Conservation (phyloP, 2,797 vertebrate species). For the Podarcis siculus region DNA sequence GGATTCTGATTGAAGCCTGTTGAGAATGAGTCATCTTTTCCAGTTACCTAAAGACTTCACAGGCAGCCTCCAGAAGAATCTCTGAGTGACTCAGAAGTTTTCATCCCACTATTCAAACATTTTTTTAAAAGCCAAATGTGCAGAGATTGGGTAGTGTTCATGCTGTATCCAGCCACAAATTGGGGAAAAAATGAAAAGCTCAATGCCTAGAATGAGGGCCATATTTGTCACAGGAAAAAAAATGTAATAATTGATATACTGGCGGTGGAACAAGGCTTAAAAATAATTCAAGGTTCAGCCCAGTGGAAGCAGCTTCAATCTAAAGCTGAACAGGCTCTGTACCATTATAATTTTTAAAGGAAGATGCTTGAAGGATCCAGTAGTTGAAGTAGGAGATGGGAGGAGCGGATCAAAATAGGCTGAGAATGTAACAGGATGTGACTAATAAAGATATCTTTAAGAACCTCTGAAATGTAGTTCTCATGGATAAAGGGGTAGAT, state of each 20-base stretch:
- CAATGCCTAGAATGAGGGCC: not conserved
- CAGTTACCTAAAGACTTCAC: conserved; percentile 29
- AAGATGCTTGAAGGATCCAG: too few species aligned
- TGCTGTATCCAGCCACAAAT: conserved; percentile 15
- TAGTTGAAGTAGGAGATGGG: too few species aligned
- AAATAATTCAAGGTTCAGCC: not conserved
- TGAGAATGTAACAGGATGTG: too few species aligned
- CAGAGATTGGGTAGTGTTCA: conserved; percentile 2
- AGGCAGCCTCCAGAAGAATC: not conserved
- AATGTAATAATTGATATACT: not conserved
- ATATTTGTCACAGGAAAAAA: not conserved
- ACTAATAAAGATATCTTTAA: too few species aligned
- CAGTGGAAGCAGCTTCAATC: conserved; percentile 2
- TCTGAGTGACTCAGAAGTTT: conserved; percentile 36
- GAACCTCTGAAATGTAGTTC: too few species aligned
- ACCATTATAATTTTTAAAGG: not conserved
- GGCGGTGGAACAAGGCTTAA: not conserved
- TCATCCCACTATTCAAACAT: conserved; percentile 15
- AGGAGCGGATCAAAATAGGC: too few species aligned
- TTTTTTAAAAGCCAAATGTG: conserved; percentile 18
- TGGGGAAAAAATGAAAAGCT: not conserved
- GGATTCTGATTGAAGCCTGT: conserved; percentile 38
- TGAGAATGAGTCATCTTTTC: conserved; percentile 56
- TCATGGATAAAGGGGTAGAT: too few species aligned
- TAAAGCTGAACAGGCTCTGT: not conserved